These are phyloP conservation scores for Drosophila barbarae DNA, from an alignment of 2,888 invertebrate species.

Conservation along the genomic window DNA sequence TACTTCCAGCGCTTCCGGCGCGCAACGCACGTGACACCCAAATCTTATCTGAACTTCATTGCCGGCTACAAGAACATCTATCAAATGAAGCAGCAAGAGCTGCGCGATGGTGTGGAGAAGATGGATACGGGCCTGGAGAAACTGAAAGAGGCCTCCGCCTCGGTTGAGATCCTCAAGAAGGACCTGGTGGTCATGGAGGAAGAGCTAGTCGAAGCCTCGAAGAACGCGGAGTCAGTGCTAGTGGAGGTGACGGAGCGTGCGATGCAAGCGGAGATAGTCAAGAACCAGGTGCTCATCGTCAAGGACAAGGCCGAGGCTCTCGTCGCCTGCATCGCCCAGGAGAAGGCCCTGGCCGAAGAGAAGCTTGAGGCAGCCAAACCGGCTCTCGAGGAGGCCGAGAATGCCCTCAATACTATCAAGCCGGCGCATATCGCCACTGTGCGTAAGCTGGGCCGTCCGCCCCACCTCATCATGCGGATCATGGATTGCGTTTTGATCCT, in stretches of 20 bases:
- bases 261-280: slow-evolving; percentile 96
- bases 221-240: slow-evolving; percentile 93
- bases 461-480: slow-evolving; percentile 97
- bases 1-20: slow-evolving; percentile 95
- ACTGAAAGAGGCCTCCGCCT: slow-evolving; percentile 95
- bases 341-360: slow-evolving; percentile 93
- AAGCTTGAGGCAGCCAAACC: slow-evolving; percentile 98
- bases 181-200: slow-evolving; percentile 97
- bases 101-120: slow-evolving; percentile 92
- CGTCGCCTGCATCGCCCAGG: slow-evolving; percentile 91
- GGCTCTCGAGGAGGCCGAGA: slow-evolving; percentile 96
- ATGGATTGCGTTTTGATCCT: slow-evolving; percentile 98
- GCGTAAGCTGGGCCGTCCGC: slow-evolving; percentile 95
- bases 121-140: slow-evolving; percentile 98
- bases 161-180: slow-evolving; percentile 93
- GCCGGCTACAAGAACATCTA: slow-evolving; percentile 97
- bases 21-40: slow-evolving; percentile 97
- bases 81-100: slow-evolving; percentile 91
- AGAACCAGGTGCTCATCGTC: slow-evolving; percentile 96
- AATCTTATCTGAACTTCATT: slow-evolving; percentile 97
- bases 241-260: slow-evolving; percentile 95
- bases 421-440: slow-evolving; percentile 98
- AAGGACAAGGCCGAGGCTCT: slow-evolving; percentile 96
- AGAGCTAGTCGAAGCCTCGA: slow-evolving; percentile 94
- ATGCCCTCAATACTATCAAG: slow-evolving; percentile 96